Base-by-base conservation (phyloP, 2,888 invertebrate genomes). In the Phyllotreta striolata region DNA sequence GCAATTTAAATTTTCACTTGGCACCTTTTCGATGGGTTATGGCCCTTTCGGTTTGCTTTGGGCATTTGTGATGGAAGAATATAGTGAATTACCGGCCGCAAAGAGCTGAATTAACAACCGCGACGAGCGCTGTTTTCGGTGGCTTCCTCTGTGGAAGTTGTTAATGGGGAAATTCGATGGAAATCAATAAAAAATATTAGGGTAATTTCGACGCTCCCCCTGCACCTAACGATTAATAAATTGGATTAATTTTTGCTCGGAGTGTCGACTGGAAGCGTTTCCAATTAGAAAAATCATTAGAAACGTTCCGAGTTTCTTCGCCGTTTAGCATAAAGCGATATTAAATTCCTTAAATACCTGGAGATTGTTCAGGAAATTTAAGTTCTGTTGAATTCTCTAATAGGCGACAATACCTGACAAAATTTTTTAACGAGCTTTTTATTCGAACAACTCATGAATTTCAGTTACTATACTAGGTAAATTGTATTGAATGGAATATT, bases 1-100 rank as follows among this genome's bases (percentile, higher is more conserved):
- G 58, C 58, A 65, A 65, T 65, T 65, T 62, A 65, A 65, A 62
- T 65, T 62, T 65, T 62, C 65, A 62, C 57, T 65, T 62, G 55
- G 49, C 65, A 55, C 62, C 57, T 65, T 65, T 24, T 55, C 49
- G 57, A 37, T 40, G 35, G 10, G 37, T n/a, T n/a, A n/a, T n/a
- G 38, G 52, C 24, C 47, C 37, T 38, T 56, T 56, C 57, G 55
- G 57, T 65, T 65, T 47, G 38, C 38, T 44, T 44, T 54, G n/a
- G 44, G 2, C 38, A 38, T 7, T 55, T 9, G 54, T 9, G 12
- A 54, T n/a, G n/a, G n/a, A 40, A 13, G 35, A 54, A 54, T 24
- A n/a, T n/a, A n/a, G n/a, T n/a, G n/a, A n/a, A n/a, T n/a, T n/a
- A n/a, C n/a, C n/a, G 39, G 41, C 9, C 10, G 10, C 2, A 41